Conservation (phyloP, 2,888 invertebrate genomes). For the Ischnus inquisitorius region DNA sequence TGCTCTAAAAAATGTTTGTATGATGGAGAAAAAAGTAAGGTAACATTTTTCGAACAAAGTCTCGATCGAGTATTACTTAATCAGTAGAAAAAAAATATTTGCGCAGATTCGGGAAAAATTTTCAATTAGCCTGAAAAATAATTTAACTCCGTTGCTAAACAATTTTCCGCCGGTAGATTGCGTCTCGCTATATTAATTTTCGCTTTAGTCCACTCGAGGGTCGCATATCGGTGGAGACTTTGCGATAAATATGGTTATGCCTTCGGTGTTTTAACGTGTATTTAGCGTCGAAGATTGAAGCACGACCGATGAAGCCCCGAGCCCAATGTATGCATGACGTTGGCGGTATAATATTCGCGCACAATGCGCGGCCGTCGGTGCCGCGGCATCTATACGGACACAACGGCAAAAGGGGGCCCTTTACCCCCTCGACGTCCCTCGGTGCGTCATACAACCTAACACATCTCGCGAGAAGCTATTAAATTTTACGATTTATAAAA, state of each 20-base stretch:
- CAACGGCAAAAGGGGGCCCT: constrained; percentile 39
- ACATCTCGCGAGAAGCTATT: constrained; percentile 73
- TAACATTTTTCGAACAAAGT: too few relatives aligned
- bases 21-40: too few relatives aligned
- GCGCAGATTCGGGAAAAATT: too few relatives aligned
- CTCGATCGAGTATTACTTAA: too few relatives aligned
- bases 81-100: too few relatives aligned
- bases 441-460: constrained; percentile 61
- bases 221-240: neutral
- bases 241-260: constrained; percentile 1
- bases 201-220: neutral
- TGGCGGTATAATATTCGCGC: constrained; percentile 58
- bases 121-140: too few relatives aligned
- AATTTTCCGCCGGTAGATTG: too few relatives aligned
- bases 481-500: constrained; percentile 77
- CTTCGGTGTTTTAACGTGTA: neutral
- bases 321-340: constrained; percentile 37
- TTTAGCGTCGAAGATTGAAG: constrained; percentile 60
- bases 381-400: constrained; percentile 9
- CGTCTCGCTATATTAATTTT: too few relatives aligned
- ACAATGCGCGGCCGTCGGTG: constrained; percentile 41
- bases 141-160: too few relatives aligned
- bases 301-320: constrained; percentile 23
- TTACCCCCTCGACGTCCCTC: constrained; percentile 51
- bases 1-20: too few relatives aligned